These are phyloP conservation scores for Xestia c-nigrum DNA, from an alignment of 2,888 invertebrate genomes.

Conservation along the genomic window DNA sequence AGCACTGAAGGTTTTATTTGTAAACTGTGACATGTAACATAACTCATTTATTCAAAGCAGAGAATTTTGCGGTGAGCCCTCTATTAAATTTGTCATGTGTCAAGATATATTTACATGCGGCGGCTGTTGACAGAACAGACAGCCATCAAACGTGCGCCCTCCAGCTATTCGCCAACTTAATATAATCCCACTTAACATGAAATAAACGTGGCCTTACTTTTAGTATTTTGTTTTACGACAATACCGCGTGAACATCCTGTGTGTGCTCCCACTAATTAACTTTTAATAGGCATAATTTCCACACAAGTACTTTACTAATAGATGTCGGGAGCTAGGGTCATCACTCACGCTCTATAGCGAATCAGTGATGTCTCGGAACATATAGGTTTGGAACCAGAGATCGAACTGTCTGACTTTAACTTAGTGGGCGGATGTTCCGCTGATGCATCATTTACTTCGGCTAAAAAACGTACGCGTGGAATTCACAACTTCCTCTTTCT, in stretches of 20 bases:
- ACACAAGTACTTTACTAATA: slow-evolving; percentile 63
- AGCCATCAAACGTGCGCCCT: slow-evolving; percentile 64
- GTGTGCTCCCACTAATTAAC: slow-evolving; percentile 69
- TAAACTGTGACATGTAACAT: slow-evolving; percentile 31
- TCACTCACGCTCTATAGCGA: slow-evolving; percentile 45
- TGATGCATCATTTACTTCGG: slow-evolving; percentile 48
- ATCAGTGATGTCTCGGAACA: slow-evolving; percentile 28
- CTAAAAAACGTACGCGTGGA: slow-evolving; percentile 52
- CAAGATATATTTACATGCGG: slow-evolving; percentile 69
- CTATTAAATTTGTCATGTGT: slow-evolving; percentile 70
- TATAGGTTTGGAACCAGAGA: slow-evolving; percentile 18
- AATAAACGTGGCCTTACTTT: slow-evolving; percentile 67
- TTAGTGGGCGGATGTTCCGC: slow-evolving; percentile 45
- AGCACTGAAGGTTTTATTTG: slow-evolving; percentile 17
- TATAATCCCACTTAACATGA: slow-evolving; percentile 68
- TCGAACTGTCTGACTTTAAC: slow-evolving; percentile 39
- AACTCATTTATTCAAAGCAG: slow-evolving; percentile 58
- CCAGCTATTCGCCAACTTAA: slow-evolving; percentile 68
- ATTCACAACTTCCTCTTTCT: slow-evolving; percentile 62
- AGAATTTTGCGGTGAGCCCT: slow-evolving; percentile 63
- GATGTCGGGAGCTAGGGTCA: slow-evolving; percentile 53
- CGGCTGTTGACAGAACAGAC: slow-evolving; percentile 68
- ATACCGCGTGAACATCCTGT: slow-evolving; percentile 69
- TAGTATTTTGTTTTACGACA: slow-evolving; percentile 70
- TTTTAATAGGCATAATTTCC: slow-evolving; percentile 71